phyloP scores from a whole-genome alignment of 2,888 invertebrate genomes.

The Mythimna impura region DNA sequence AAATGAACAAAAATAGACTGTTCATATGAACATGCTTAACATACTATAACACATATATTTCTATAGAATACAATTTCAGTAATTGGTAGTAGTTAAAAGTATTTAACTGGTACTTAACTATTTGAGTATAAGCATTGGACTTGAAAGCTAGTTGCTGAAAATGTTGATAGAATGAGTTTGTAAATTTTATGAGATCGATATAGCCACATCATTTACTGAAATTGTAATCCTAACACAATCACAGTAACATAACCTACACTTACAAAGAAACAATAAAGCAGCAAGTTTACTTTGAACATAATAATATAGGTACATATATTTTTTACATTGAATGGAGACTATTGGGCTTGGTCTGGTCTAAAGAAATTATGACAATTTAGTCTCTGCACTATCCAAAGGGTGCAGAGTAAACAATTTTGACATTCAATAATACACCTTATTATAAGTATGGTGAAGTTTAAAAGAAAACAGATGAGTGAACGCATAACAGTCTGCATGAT shows the following conservation, averaged over 20 bases:
- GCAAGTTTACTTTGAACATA: conserved; percentile 35
- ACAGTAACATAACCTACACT: conserved; percentile 62
- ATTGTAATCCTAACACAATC: conserved; percentile 63
- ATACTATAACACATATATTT: conserved; percentile 46
- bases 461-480: background rate
- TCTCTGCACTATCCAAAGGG: background rate
- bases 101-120: conserved; percentile 26
- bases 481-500: background rate
- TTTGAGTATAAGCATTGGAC: conserved; percentile 30
- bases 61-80: conserved; percentile 51
- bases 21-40: conserved; percentile 23
- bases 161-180: conserved; percentile 9
- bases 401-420: background rate
- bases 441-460: background rate
- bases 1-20: conserved; percentile 43
- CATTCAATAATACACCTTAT: conserved; percentile 2
- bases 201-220: conserved; percentile 51
- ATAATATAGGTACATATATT: conserved; percentile 16
- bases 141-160: conserved; percentile 6
- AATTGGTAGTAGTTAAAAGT: conserved; percentile 3
- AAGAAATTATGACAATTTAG: background rate
- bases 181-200: conserved; percentile 39
- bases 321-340: background rate
- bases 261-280: conserved; percentile 47
- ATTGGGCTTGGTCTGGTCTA: background rate